These are phyloP conservation scores for Diarsia brunnea DNA, from an alignment of 2,888 invertebrate species.

Conservation along the genomic window DNA sequence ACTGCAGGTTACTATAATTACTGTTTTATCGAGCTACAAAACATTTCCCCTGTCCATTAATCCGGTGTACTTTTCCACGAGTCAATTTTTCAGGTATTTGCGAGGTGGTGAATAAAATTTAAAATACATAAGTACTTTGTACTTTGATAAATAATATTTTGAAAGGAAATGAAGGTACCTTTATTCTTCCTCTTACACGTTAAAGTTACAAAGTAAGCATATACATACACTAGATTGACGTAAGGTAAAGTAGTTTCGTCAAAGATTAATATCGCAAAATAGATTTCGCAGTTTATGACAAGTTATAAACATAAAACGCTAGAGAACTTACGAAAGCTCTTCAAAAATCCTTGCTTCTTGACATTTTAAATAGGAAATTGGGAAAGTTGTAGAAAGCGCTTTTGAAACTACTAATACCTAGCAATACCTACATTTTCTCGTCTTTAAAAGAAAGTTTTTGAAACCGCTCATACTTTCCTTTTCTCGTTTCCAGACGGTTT, in stretches of 20 bases:
- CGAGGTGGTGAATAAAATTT: neutral
- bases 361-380: neutral
- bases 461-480: neutral
- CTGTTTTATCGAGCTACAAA: neutral
- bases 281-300: slow-evolving; percentile 42
- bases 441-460: neutral
- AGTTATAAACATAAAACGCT: slow-evolving; percentile 52
- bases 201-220: slow-evolving; percentile 9
- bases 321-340: slow-evolving; percentile 15
- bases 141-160: neutral
- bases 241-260: slow-evolving; percentile 15
- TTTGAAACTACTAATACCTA: neutral
- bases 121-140: neutral
- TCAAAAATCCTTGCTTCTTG: slow-evolving; percentile 8
- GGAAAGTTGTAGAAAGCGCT: neutral
- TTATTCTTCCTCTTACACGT: neutral
- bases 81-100: neutral
- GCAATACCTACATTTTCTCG: neutral
- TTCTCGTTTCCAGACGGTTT: neutral
- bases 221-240: slow-evolving; percentile 1
- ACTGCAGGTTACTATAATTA: neutral
- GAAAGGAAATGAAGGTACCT: neutral
- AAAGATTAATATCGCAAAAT: slow-evolving; percentile 42
- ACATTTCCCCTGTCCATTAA: neutral
- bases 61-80: neutral